phyloP scores from a whole-genome alignment of 2,797 vertebrate genomes.

The Syngnathus acus region DNA sequence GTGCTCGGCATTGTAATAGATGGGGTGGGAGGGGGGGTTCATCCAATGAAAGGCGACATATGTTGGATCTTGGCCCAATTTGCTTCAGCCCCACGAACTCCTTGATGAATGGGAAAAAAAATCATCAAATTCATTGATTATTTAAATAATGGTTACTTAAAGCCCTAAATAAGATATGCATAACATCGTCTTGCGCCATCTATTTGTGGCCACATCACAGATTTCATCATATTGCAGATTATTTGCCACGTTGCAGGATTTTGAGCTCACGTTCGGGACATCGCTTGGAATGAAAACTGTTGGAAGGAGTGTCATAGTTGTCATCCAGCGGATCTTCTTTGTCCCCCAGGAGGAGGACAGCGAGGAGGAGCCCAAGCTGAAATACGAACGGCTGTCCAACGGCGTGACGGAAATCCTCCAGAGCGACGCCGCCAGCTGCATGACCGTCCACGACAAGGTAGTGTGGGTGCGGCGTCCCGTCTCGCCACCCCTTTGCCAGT shows the following conservation, averaged over 20 bases:
- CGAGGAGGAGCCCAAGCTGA: slow-evolving; percentile 96
- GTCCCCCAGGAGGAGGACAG: slow-evolving; percentile 87
- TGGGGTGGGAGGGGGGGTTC: too few species aligned
- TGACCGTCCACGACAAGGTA: slow-evolving; percentile 98
- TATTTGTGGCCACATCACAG: too few species aligned
- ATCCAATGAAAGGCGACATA: too few species aligned
- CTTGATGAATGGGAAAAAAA: too few species aligned
- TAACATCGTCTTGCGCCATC: too few species aligned
- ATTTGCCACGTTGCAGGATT: neutral
- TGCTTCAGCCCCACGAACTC: too few species aligned
- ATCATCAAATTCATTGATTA: too few species aligned
- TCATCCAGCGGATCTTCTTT: slow-evolving; percentile 42
- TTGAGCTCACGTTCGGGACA: neutral
- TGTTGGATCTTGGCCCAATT: too few species aligned
- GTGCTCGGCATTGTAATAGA: too few species aligned
- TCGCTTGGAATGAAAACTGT: slow-evolving; percentile 15
- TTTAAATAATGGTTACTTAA: too few species aligned
- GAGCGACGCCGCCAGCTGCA: slow-evolving; percentile 94
- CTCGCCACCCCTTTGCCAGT: neutral
- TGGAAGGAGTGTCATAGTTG: slow-evolving; percentile 37
- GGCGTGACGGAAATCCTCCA: slow-evolving; percentile 94
- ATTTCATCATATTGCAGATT: too few species aligned
- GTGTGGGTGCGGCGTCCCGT: slow-evolving; percentile 10
- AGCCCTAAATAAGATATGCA: too few species aligned
- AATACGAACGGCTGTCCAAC: slow-evolving; percentile 94